A percentile compares a stretch with the other conserved stretches of the same genome.
Evolutionary conservation across 2,113 vertebrate genomes (phyloP).

Genomic region (Trogon melanurus): DNA sequence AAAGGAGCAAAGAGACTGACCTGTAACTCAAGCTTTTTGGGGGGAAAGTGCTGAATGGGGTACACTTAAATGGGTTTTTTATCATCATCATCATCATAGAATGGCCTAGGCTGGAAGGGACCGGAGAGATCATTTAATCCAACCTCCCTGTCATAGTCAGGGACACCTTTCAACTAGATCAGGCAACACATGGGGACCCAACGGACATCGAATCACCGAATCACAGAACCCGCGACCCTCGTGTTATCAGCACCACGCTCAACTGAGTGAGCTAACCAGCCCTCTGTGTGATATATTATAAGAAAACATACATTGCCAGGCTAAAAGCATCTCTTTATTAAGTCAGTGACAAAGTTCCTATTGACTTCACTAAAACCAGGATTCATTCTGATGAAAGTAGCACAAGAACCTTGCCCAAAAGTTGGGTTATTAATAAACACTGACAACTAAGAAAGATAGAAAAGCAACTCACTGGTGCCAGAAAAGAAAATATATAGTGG

Average conservation of each 20-base stretch:
- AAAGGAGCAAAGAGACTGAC: background rate
- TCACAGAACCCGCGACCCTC: too few species aligned
- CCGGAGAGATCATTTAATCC: too few species aligned
- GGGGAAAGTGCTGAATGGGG: background rate
- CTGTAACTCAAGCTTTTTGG: rapidly evolving
- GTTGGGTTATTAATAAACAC: background rate
- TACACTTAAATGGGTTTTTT: background rate
- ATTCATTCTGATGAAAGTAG: background rate
- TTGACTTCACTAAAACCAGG: background rate
- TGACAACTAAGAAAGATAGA: background rate
- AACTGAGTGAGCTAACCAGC: too few species aligned
- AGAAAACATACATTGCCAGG: background rate
- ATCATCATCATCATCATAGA: too few species aligned
- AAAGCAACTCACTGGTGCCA: background rate
- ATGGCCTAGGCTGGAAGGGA: too few species aligned
- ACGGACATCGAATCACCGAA: too few species aligned
- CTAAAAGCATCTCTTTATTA: background rate
- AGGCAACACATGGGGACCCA: too few species aligned
- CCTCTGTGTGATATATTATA: background rate
- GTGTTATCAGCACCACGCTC: too few species aligned
- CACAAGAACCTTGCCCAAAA: background rate
- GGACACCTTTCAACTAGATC: too few species aligned
- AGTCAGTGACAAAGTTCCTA: background rate
- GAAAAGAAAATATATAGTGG: background rate
- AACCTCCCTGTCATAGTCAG: too few species aligned